Evolutionary conservation across 1,140 invertebrate genomes (phyloP).

Genomic region (Gonioctena quinquepunctata): DNA sequence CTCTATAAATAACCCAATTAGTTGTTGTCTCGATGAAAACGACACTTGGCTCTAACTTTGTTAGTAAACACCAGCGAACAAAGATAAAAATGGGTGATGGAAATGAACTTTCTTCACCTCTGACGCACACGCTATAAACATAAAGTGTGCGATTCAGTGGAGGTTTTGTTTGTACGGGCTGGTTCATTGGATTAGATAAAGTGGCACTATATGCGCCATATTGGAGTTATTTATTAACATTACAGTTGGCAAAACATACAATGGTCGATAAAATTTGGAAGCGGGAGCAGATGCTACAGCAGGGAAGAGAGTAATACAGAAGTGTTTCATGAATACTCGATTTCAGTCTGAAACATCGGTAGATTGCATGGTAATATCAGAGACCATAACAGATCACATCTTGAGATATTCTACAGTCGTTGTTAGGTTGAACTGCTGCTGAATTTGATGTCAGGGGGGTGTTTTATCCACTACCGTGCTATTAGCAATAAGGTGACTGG

Average conservation of each 20-base stretch:
- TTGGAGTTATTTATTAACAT: background rate
- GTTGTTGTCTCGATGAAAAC: constrained; percentile 2
- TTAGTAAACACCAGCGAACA: background rate
- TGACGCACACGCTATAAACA: background rate
- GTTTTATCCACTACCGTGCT: too few species aligned
- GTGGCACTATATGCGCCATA: background rate
- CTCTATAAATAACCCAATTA: background rate
- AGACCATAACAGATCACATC: too few species aligned
- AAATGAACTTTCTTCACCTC: background rate
- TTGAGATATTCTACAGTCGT: too few species aligned
- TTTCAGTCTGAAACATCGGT: too few species aligned
- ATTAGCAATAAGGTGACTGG: too few species aligned
- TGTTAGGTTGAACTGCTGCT: too few species aligned
- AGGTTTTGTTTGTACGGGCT: background rate
- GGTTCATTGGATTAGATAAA: background rate
- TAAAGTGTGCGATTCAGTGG: background rate
- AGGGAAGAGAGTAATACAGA: too few species aligned
- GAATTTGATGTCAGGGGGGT: too few species aligned
- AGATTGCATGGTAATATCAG: too few species aligned
- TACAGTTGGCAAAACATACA: background rate
- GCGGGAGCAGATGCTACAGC: background rate
- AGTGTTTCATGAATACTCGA: too few species aligned
- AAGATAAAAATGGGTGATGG: background rate
- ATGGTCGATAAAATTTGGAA: background rate
- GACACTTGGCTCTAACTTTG: background rate